phyloP scores from a whole-genome alignment of 2,888 invertebrate genomes.

The Theristus sp. region DNA sequence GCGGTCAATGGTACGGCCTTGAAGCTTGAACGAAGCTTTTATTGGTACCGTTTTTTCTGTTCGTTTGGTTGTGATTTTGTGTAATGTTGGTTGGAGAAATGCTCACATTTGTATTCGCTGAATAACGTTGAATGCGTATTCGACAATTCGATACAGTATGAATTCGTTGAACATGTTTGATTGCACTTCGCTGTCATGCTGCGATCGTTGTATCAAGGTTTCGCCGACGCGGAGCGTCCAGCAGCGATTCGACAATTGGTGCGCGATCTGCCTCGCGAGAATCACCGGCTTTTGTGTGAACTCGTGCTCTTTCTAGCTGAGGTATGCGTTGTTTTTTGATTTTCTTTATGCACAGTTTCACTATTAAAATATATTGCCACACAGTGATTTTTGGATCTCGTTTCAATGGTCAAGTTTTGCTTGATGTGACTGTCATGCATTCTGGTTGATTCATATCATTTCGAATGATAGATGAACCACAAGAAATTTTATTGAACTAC shows the following conservation, averaged over 20 bases:
- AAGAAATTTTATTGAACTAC: neutral
- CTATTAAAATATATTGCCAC: too few relatives aligned
- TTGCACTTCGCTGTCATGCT: too few relatives aligned
- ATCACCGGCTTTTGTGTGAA: conserved; percentile 19
- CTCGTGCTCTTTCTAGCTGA: conserved; percentile 21
- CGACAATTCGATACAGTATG: too few relatives aligned
- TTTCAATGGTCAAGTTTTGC: too few relatives aligned
- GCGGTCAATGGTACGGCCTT: neutral
- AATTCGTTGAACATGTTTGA: neutral
- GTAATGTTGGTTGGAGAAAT: neutral
- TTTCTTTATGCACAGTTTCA: neutral
- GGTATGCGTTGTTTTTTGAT: conserved; percentile 8
- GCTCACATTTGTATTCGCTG: too few relatives aligned
- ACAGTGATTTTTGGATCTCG: neutral
- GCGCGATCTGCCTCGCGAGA: conserved; percentile 17
- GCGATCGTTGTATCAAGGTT: too few relatives aligned
- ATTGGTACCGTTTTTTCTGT: too few relatives aligned
- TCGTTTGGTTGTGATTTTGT: neutral
- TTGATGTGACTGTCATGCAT: too few relatives aligned
- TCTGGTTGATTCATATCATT: too few relatives aligned
- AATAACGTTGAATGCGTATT: neutral
- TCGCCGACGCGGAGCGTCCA: conserved; percentile 16
- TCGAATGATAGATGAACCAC: too few relatives aligned
- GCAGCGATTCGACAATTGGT: conserved; percentile 18
- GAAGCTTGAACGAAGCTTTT: too few relatives aligned